Evolutionary conservation across 2,888 invertebrate genomes (phyloP).

Genomic region (Amphipoea oculea): DNA sequence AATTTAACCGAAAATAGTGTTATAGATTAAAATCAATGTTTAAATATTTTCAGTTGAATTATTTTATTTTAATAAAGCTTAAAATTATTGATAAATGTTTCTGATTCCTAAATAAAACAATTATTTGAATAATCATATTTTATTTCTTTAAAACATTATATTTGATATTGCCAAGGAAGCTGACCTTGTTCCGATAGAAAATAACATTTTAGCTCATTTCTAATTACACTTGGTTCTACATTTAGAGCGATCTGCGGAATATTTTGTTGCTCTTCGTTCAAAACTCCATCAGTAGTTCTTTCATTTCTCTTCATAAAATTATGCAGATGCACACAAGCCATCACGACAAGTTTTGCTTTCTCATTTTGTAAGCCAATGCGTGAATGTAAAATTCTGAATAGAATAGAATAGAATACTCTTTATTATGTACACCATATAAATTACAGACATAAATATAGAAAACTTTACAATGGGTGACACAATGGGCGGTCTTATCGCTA

Average conservation of each 20-base stretch:
- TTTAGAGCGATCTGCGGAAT: conserved; percentile 55
- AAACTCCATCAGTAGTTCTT: conserved; percentile 56
- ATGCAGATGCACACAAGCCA: conserved; percentile 58
- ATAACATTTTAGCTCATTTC: conserved; percentile 58
- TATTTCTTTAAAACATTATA: conserved; percentile 54
- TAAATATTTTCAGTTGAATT: conserved; percentile 9
- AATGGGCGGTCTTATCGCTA: no score
- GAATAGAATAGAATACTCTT: no score
- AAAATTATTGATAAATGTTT: conserved; percentile 39
- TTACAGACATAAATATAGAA: no score
- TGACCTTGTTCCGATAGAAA: conserved; percentile 59
- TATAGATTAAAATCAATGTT: conserved; percentile 23
- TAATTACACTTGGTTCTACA: conserved; percentile 58
- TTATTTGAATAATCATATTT: conserved; percentile 57
- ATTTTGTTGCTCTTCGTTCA: conserved; percentile 57
- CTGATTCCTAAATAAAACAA: conserved; percentile 55
- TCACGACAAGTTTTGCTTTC: conserved; percentile 59
- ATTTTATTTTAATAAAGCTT: conserved; percentile 1
- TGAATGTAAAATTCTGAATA: conserved; percentile 55
- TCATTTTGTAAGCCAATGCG: conserved; percentile 56
- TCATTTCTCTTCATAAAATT: conserved; percentile 60
- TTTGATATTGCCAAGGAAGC: conserved; percentile 54
- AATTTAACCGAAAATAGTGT: conserved; percentile 57
- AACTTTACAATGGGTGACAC: no score
- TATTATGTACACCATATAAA: no score